These are phyloP conservation scores for Malurus alboscapulatus DNA, from an alignment of 2,113 vertebrate species.

Conservation along the genomic window DNA sequence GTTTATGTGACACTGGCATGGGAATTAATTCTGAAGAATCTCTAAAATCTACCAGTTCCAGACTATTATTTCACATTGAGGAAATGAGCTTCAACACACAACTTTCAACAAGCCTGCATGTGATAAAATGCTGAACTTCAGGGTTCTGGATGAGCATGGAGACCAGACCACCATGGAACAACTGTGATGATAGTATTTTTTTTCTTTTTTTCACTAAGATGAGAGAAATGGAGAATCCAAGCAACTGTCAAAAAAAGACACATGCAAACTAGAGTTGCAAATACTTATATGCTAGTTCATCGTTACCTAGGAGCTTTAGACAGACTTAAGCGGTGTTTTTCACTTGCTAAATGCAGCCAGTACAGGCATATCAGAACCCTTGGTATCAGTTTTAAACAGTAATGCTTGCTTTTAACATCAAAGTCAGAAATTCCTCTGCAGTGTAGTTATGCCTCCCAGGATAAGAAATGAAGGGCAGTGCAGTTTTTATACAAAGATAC, in stretches of 20 bases:
- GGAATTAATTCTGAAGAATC: not conserved
- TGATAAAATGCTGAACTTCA: not conserved
- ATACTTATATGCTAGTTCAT: not conserved
- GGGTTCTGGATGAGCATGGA: not conserved
- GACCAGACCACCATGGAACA: not conserved
- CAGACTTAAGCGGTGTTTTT: not conserved
- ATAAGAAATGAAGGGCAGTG: not conserved
- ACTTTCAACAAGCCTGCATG: not conserved
- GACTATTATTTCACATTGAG: not conserved
- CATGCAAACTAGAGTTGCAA: not conserved
- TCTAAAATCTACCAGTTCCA: not conserved
- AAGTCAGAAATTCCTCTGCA: not conserved
- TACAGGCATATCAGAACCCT: not conserved
- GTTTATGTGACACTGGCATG: not conserved
- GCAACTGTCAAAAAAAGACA: rapidly evolving
- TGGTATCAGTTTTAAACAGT: not conserved
- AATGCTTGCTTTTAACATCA: not conserved
- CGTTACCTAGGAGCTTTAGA: not conserved
- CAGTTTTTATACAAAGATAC: not conserved
- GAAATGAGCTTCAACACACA: not conserved
- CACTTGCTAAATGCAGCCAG: not conserved
- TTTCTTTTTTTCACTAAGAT: not conserved
- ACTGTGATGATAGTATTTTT: not conserved
- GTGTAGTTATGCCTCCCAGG: not conserved
- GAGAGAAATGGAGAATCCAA: not conserved